Base-by-base conservation (phyloP, 2,113 vertebrate species). In the Amphilophus citrinellus region DNA sequence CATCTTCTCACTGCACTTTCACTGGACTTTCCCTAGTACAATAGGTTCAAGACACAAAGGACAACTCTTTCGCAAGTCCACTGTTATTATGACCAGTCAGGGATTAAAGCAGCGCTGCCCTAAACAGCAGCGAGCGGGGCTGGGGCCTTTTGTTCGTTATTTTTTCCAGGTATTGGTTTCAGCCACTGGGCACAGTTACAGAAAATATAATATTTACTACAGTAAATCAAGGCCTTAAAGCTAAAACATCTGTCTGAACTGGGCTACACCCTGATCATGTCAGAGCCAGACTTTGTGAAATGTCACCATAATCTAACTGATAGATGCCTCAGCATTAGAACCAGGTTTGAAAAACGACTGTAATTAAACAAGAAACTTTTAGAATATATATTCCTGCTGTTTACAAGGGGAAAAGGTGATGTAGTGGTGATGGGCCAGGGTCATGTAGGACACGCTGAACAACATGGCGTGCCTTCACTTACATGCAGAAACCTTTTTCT, bases 1-100 rank as follows among this genome's bases (percentile, higher is more conserved):
- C 24, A 76, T 86, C 81, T 71, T 83, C 27, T 89, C 42, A 58
- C 63, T 84, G 80, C 32, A 60, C 80, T 90, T 87, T 90, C 88
- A 87, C 91, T 90, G 79, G 75, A 79, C 86, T 86, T 88, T 88
- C 77, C 37, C 15, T 50, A 83, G 61, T 32, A 27, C 22, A 60
- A 32, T 14, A 17, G 27, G 17, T 61, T 83, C 18, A 61, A 84
- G 76, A 79, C 76, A 13, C 80, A 86, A 82, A 80, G 44, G 61
- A 61, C 6, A 86, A 62, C 62, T 82, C 73, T 37, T 73, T 61
- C 24, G 53, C 22, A n/a, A n/a, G 61, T 65, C 20, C 60, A 61
- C 56, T 66, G 50, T 44, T 71, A 10, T 82, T 57, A 53, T 80
- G 8, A 61, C 20, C 61, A 53, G 17, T 83, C 65, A 81, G 18